Percentiles rank a stretch among this genome's conserved stretches.
Conservation (phyloP, 2,888 invertebrate genomes). For the Lepidocyrtinus sp. region DNA sequence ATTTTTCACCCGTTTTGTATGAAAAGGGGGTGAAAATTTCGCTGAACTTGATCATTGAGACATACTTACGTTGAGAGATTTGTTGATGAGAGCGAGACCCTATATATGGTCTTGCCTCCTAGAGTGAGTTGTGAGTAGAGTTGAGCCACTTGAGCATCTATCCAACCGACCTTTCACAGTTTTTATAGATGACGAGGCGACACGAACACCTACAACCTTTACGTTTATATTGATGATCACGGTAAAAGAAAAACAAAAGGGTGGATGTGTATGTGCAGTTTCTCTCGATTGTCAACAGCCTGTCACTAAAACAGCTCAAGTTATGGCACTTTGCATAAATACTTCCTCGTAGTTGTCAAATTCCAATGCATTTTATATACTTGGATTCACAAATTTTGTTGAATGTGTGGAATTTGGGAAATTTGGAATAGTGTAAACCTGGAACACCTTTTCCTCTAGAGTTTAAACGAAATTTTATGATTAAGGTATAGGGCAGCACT, state of each 20-base stretch:
- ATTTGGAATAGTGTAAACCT: neutral
- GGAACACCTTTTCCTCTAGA: neutral
- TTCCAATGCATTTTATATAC: neutral
- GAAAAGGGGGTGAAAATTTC: neutral
- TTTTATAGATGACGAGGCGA: too few species aligned
- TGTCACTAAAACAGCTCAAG: neutral
- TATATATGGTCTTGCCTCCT: too few species aligned
- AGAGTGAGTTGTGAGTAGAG: neutral
- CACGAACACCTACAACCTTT: too few species aligned
- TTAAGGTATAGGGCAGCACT: too few species aligned
- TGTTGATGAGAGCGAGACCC: too few species aligned
- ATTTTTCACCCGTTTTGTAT: neutral
- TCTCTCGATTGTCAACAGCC: neutral
- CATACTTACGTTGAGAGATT: too few species aligned
- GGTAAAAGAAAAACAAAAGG: neutral
- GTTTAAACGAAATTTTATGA: neutral
- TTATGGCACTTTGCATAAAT: constrained; percentile 18
- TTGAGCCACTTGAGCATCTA: neutral
- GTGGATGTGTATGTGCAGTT: neutral
- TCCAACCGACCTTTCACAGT: neutral
- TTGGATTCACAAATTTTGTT: neutral
- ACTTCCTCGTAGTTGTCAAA: neutral
- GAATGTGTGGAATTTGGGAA: neutral
- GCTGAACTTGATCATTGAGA: neutral
- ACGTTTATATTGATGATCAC: too few species aligned